Evolutionary conservation across 2,113 vertebrate species (phyloP), one percentile per base, ranked within the genome.

Genomic region (Pelvicachromis taeniatus): DNA sequence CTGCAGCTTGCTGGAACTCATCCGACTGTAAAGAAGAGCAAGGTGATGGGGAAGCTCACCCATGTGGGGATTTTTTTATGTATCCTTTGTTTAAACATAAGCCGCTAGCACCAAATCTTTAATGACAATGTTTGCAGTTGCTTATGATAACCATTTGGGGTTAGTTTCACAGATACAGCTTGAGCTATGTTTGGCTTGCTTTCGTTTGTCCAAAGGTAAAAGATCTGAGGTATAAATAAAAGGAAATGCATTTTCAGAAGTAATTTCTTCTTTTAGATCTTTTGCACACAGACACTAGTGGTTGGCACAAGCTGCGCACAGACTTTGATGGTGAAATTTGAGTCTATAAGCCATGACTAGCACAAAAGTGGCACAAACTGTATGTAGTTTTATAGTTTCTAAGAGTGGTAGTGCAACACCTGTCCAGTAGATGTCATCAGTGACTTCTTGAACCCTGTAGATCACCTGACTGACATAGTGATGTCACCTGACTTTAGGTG

Each of bases 361-460:
- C 9, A 26, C 5, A 75, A 40, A 55, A 21, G 35, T 38, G 7
- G 21, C 42, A 19, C 23, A 59, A 33, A 54, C 5, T 26, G 33
- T 6, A 78, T 55, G 26, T 48, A 31, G 16, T 53, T 21, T 63
- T 31, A 50, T 12, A 1, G 17, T 58, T 9, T 65, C 21, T 7
- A 45, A 3, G n/a, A 31, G 1, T 53, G 38, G 35, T 48, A 78
- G 10, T 52, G 52, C 68, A 73, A 45, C 80, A 91, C 88, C 84
- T 91, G 86, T 85, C 86, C 88, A 91, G 77, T 52, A 89, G 86
- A 48, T 83, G 91, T 81, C 84, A 48, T 65, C 59, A 3, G 54
- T 77, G 53, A 23, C 54, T 61, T 80, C 52, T 14, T 2, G 1
- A 10, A 65, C 19, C 54, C 6, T 42, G n/a, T 12, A 6, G 7